Base-by-base conservation (phyloP, 2,888 invertebrate genomes). In the Orthonevra nobilis region DNA sequence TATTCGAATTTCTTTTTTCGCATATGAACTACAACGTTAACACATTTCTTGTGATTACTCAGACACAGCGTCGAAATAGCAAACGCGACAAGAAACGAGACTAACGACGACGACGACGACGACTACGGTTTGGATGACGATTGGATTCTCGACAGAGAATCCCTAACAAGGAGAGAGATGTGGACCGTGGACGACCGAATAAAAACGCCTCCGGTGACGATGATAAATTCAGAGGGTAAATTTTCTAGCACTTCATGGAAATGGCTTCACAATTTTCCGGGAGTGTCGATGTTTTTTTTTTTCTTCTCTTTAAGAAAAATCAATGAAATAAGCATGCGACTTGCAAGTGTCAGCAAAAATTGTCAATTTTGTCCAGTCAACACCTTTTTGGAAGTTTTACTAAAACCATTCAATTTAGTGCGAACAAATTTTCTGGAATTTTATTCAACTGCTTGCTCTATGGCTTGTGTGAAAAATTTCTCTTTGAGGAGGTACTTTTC, bases 281-380 rank as follows among this genome's bases (percentile, higher is more conserved):
- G 30, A 50, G 42, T 54, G 56, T 26, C 20, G 38, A 17, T 48
- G 30, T 28, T 17, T 19, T 20, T n/a, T 23, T 30, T 12, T 34
- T 38, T 20, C 32, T 46, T 38, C 26, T 38, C 38, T 50, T 40
- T 12, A 70, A 60, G 58, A 70, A 77, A 77, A 77, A 77, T 77
- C 77, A 77, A 77, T 77, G 70, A 77, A 77, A 48, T 34, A 42
- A 20, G 34, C 12, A 38, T 19, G 42, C 28, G 52, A 40, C n/a
- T 36, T 28, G n/a, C 44, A 30, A 28, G 56, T 36, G 56, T 34
- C n/a, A 6, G 50, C 40, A 7, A 23, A n/a, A n/a, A n/a, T n/a
- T n/a, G 42, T 38, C 28, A 50, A 44, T 63, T 54, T 20, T 70
- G 70, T 60, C 70, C 40, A 64, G 64, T 66, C 46, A 60, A 66